Evolutionary conservation across 2,797 vertebrate genomes (phyloP).

Genomic region (Siniperca scherzeri): DNA sequence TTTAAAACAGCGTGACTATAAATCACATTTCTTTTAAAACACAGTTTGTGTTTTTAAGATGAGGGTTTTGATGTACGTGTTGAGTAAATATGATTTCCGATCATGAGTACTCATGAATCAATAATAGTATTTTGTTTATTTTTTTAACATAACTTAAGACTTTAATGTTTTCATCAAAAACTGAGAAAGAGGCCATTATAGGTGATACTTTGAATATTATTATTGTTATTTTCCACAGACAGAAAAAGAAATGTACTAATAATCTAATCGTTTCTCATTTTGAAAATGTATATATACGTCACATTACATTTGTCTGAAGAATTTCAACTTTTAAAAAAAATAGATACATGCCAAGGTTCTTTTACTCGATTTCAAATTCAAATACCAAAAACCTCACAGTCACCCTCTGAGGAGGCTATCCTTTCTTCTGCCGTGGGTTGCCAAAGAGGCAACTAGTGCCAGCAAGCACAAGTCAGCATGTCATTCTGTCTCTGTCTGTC

Average conservation of each 20-base stretch:
- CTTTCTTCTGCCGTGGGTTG: constrained; percentile 38
- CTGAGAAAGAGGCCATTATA: neutral
- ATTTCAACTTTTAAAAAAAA: neutral
- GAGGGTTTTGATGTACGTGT: neutral
- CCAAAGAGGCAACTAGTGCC: constrained; percentile 48
- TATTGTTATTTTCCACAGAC: neutral
- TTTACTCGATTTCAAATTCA: constrained; percentile 32
- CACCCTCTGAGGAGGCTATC: constrained; percentile 18
- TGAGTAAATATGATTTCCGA: constrained; percentile 5
- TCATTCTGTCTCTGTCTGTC: constrained; percentile 41
- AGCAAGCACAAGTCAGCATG: constrained; percentile 46
- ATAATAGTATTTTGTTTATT: neutral
- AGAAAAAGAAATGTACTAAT: neutral
- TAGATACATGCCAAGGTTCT: neutral
- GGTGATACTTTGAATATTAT: neutral
- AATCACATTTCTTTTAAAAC: constrained; percentile 12
- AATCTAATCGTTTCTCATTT: neutral
- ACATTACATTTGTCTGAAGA: neutral
- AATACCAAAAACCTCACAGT: constrained; percentile 24
- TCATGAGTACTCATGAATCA: neutral
- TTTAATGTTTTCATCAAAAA: constrained; percentile 2
- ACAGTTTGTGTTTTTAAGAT: neutral
- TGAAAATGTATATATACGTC: neutral
- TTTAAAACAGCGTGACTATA: constrained; percentile 7
- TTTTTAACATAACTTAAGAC: neutral